Conservation (phyloP, 2,888 invertebrate genomes). For the Cecidostiba fungosa region DNA sequence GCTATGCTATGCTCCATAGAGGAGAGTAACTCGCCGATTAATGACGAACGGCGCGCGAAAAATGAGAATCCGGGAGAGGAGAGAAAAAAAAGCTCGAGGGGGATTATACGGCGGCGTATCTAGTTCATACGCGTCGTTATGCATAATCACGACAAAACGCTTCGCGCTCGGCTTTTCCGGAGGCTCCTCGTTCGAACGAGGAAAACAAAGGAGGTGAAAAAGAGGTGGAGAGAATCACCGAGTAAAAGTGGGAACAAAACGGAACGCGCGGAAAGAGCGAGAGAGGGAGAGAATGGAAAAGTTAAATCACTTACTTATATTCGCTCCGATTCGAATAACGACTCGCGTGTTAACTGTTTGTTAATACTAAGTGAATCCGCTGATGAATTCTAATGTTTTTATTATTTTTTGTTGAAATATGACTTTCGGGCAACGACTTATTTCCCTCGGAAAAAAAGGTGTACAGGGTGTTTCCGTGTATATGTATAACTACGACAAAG, state of each 20-base stretch:
- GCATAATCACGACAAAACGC: conserved; percentile 64
- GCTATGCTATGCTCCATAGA: neutral
- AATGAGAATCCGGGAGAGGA: conserved; percentile 19
- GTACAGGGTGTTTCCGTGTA: too few relatives aligned
- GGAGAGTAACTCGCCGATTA: conserved; percentile 50
- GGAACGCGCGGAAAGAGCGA: neutral
- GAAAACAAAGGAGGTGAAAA: neutral
- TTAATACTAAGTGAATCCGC: conserved; percentile 45
- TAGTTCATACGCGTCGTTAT: conserved; percentile 61
- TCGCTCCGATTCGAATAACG: conserved; percentile 28
- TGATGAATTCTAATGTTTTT: conserved; percentile 27
- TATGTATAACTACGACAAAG: too few relatives aligned
- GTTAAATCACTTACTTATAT: conserved; percentile 57
- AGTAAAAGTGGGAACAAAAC: conserved; percentile 18
- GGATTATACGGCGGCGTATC: conserved; percentile 51
- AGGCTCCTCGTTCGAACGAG: conserved; percentile 25
- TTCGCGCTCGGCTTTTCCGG: conserved; percentile 48
- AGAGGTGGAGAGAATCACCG: conserved; percentile 24
- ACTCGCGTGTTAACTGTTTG: conserved; percentile 28
- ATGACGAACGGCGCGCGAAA: conserved; percentile 37
- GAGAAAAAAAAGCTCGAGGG: conserved; percentile 15
- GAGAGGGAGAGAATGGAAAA: conserved; percentile 12
- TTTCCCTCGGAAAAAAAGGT: neutral
- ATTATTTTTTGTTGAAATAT: neutral
- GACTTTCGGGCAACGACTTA: neutral